phyloP scores from a whole-genome alignment of 2,888 invertebrate genomes.

The Erebia epiphron region DNA sequence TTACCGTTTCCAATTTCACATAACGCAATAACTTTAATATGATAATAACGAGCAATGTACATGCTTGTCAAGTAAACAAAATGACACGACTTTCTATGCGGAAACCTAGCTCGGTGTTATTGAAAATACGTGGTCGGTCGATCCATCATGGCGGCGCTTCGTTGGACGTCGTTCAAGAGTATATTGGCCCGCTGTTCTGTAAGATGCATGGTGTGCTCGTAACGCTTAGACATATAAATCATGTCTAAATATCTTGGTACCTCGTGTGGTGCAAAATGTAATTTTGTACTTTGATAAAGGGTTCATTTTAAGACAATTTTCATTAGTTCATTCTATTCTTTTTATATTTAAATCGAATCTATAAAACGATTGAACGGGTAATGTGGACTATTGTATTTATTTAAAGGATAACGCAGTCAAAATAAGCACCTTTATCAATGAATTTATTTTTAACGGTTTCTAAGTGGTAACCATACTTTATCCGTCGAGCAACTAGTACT shows the following conservation, averaged over 20 bases:
- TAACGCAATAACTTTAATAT: constrained; percentile 38
- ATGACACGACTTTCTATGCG: constrained; percentile 51
- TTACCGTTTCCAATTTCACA: constrained; percentile 38
- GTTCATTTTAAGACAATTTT: neutral
- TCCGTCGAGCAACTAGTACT: too few relatives aligned
- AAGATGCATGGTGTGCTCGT: constrained; percentile 38
- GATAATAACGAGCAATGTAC: constrained; percentile 42
- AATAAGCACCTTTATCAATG: too few relatives aligned
- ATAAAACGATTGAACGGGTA: too few relatives aligned
- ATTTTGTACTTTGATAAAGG: neutral
- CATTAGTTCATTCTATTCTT: neutral
- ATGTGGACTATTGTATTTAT: too few relatives aligned
- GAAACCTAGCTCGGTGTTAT: constrained; percentile 45
- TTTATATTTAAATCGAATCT: too few relatives aligned
- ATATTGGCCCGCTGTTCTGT: constrained; percentile 41
- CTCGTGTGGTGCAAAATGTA: constrained; percentile 34
- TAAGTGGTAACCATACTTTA: too few relatives aligned
- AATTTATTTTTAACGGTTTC: too few relatives aligned
- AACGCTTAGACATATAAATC: constrained; percentile 38
- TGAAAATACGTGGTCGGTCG: constrained; percentile 42
- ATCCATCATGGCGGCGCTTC: constrained; percentile 45
- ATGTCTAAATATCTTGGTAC: constrained; percentile 35
- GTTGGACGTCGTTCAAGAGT: constrained; percentile 41
- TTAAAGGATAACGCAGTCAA: too few relatives aligned
- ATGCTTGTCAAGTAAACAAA: constrained; percentile 40